A percentile compares a stretch with the other conserved stretches of the same genome.
These are phyloP conservation scores for Parochlus steinenii DNA, from an alignment of 2,888 invertebrate species.

Conservation along the genomic window DNA sequence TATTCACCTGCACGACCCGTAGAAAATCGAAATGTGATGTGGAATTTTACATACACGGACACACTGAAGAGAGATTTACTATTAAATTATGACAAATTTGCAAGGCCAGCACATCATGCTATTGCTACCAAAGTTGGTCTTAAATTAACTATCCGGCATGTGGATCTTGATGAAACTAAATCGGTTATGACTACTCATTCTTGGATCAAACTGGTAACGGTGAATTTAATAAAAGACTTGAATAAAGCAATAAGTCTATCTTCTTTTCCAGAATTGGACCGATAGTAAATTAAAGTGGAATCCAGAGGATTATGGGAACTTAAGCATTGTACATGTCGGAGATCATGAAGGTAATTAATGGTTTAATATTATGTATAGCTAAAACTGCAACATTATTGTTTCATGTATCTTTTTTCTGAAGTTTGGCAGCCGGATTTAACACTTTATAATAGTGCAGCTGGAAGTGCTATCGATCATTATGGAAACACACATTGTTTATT, in stretches of 20 bases:
- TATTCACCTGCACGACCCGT: no score
- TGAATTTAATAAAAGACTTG: slow-evolving; percentile 18
- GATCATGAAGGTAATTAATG: slow-evolving; percentile 36
- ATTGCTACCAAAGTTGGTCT: slow-evolving; percentile 25
- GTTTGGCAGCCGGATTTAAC: slow-evolving; percentile 65
- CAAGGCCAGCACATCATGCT: slow-evolving; percentile 21
- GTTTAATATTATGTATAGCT: background rate
- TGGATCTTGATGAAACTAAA: slow-evolving; percentile 45
- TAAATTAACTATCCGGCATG: slow-evolving; percentile 41
- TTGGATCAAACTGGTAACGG: slow-evolving; percentile 48
- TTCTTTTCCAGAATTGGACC: slow-evolving; percentile 45
- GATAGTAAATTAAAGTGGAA: slow-evolving; percentile 64
- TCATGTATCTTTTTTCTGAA: slow-evolving; percentile 1
- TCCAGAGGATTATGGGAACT: slow-evolving; percentile 42
- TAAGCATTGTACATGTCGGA: slow-evolving; percentile 40
- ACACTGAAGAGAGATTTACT: slow-evolving; percentile 38
- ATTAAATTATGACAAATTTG: slow-evolving; percentile 29
- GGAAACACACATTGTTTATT: slow-evolving; percentile 39
- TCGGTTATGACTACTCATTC: slow-evolving; percentile 41
- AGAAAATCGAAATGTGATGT: no score
- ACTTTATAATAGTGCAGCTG: slow-evolving; percentile 50
- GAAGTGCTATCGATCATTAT: slow-evolving; percentile 39
- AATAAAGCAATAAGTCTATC: no score
- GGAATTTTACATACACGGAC: slow-evolving; percentile 40
- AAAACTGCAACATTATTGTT: background rate